Base-by-base conservation (phyloP, 2,113 vertebrate species). In the Abramis brama region DNA sequence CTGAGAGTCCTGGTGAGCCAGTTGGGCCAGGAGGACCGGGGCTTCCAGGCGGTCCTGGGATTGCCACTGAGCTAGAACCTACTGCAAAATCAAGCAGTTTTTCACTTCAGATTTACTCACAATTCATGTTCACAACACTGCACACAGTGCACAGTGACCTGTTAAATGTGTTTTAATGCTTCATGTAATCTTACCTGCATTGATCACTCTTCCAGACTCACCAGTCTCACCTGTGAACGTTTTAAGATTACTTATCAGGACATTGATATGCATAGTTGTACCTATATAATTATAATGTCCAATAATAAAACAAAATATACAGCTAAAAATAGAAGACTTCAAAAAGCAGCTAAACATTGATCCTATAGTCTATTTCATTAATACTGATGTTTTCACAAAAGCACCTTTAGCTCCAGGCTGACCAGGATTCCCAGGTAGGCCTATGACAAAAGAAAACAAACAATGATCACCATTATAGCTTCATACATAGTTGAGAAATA, bases 11-110 rank as follows among this genome's bases (percentile, higher is more conserved):
- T 73, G 97, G 95, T 85, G 95, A 89, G 84, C 98, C 98, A 4
- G 96, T 90, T 77, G 96, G 95, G 45, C 98, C 98, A 5, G 95
- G 88, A 50, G 96, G 92, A 68, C 98, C 98, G 79, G 97, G 87
- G 17, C 94, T 96, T 4, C 97, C 98, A 0, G 97, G 97, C 45
- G 97, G 96, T 57, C 97, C 98, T 79, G 97, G 96, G 80, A 99
- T 91, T 76, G 92, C 92, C 90, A 97, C 80, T 60, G 97, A 92
- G 6, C 93, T 92, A 0, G 92, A 92, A 19, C 96, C 97, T 83
- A 94, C 97, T 98, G 91, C 60, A 93, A 93, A 83, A 91, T 36
- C 59, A 89, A 39, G 92, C 19, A 23, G 19, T 55, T 55, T 55
- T 55, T 33, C 5, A 50, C 15, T 33, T 78, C 17, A 36, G 6